Evolutionary conservation across 1,140 invertebrate species (phyloP).

Genomic region (Mycetomoellerius zeteki): DNA sequence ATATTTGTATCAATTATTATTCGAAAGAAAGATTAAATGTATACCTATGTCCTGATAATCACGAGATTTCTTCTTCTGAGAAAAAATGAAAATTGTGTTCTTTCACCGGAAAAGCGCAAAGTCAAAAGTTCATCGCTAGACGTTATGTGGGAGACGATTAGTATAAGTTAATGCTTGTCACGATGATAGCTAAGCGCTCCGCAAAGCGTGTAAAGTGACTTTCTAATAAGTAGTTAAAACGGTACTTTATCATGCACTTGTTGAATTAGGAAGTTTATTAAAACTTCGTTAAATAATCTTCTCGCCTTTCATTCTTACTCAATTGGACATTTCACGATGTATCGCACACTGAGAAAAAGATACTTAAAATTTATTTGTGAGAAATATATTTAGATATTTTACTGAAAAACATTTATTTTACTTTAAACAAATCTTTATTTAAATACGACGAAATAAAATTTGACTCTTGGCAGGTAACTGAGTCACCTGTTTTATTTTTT

Average conservation of each 20-base stretch:
- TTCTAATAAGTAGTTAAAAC: slow-evolving; percentile 35
- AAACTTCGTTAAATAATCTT: slow-evolving; percentile 1
- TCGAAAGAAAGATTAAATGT: not conserved
- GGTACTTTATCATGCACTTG: slow-evolving; percentile 24
- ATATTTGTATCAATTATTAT: not conserved
- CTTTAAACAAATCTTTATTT: no score
- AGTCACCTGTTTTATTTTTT: no score
- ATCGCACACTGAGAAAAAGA: no score
- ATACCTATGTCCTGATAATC: not conserved
- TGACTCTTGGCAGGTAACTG: no score
- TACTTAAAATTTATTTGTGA: not conserved
- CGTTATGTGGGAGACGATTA: slow-evolving; percentile 49
- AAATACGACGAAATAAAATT: no score
- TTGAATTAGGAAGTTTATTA: slow-evolving; percentile 11
- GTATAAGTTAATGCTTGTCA: slow-evolving; percentile 50
- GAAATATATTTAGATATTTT: no score
- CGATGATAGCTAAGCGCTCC: slow-evolving; percentile 24
- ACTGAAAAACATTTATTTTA: no score
- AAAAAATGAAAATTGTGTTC: slow-evolving; percentile 7
- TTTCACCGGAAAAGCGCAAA: slow-evolving; percentile 22
- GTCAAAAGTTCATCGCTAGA: not conserved
- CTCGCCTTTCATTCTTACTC: not conserved
- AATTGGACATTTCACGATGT: not conserved
- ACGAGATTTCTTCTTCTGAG: not conserved
- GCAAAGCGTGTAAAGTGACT: slow-evolving; percentile 56